These are phyloP conservation scores for Atractosteus spatula DNA, from an alignment of 2,113 vertebrate species.

Conservation along the genomic window DNA sequence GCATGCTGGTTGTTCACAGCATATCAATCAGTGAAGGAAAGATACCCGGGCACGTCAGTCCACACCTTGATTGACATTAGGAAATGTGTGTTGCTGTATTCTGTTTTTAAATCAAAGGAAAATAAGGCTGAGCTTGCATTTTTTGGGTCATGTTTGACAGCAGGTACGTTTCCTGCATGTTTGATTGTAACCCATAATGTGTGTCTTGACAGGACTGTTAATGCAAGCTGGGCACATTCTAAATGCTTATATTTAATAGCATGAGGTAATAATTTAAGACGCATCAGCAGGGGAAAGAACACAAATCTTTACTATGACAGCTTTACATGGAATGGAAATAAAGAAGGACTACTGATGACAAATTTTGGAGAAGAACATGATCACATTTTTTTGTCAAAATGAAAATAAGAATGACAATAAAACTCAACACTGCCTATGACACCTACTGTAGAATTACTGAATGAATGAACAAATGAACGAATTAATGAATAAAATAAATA, in stretches of 20 bases:
- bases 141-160: conserved; percentile 10
- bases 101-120: conserved; percentile 18
- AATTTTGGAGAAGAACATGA: too few relatives aligned
- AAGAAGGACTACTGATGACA: conserved; percentile 29
- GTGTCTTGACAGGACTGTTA: conserved; percentile 4
- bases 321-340: conserved; percentile 28
- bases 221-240: conserved; percentile 21
- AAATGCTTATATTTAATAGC: conserved; percentile 45
- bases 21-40: conserved; percentile 6
- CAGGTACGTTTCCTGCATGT: not conserved
- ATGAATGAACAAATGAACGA: too few relatives aligned
- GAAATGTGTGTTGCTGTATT: conserved; percentile 6
- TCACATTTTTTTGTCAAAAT: too few relatives aligned
- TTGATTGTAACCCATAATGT: not conserved
- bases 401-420: too few relatives aligned
- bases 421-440: too few relatives aligned
- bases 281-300: conserved; percentile 34
- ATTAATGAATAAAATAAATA: too few relatives aligned
- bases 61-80: conserved; percentile 1
- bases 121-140: conserved; percentile 11
- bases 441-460: too few relatives aligned
- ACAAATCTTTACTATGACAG: conserved; percentile 38
- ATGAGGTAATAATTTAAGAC: conserved; percentile 47
- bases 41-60: not conserved
- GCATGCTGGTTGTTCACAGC: not conserved